These are phyloP conservation scores for Microtus ochrogaster DNA, from an alignment of 2,113 vertebrate genomes.

Conservation along the genomic window DNA sequence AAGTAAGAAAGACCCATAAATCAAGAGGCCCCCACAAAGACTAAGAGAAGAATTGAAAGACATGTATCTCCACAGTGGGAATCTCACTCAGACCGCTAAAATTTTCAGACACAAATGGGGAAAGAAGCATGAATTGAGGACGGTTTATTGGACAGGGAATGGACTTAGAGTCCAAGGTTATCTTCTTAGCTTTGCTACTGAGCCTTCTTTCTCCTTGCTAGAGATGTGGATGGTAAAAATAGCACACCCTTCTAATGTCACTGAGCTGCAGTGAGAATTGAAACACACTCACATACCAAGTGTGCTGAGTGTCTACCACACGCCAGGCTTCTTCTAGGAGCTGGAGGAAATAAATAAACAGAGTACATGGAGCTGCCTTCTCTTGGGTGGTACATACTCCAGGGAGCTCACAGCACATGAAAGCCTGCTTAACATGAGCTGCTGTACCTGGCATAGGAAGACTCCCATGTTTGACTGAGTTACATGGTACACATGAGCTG, in stretches of 20 bases:
- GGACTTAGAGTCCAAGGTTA: background rate
- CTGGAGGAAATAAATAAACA: background rate
- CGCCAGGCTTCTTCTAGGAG: background rate
- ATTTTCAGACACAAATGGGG: background rate
- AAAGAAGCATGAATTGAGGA: background rate
- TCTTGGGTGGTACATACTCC: background rate
- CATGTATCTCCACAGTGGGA: fast-evolving
- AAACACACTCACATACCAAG: background rate
- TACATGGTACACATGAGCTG: background rate
- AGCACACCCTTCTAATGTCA: background rate
- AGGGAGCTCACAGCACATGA: background rate
- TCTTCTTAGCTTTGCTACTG: background rate
- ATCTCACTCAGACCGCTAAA: background rate
- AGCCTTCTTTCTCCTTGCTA: background rate
- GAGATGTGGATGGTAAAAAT: background rate
- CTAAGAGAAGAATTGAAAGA: background rate
- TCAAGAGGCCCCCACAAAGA: background rate
- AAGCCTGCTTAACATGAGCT: background rate
- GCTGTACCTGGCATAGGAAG: background rate
- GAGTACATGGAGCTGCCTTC: background rate
- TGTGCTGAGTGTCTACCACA: background rate
- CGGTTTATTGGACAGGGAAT: background rate
- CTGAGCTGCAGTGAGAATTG: background rate
- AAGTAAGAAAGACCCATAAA: background rate
- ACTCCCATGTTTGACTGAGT: background rate